These are phyloP conservation scores for Passer montanus DNA, from an alignment of 2,113 vertebrate genomes.

Conservation along the genomic window DNA sequence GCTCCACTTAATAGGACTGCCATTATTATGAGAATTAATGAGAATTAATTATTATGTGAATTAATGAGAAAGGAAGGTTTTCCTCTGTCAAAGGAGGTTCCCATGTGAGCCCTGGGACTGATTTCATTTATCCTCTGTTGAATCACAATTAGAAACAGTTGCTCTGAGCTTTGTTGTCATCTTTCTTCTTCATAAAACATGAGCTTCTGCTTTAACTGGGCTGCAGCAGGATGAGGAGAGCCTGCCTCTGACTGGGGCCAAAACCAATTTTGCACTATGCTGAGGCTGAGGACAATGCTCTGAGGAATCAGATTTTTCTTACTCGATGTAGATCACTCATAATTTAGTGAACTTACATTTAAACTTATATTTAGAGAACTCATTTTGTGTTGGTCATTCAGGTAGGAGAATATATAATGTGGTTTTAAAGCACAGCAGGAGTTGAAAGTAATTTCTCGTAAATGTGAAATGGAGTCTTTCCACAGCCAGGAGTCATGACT, in stretches of 20 bases:
- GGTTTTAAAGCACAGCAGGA: background rate
- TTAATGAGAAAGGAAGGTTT: background rate
- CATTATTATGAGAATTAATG: background rate
- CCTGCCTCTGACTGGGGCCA: background rate
- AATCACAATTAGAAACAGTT: background rate
- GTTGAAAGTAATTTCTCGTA: background rate
- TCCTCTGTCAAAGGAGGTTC: background rate
- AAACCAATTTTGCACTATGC: background rate
- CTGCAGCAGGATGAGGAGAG: background rate
- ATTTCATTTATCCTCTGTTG: background rate
- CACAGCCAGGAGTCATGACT: background rate
- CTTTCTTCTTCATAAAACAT: background rate
- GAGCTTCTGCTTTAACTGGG: background rate
- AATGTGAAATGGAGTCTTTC: background rate
- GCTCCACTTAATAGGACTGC: background rate
- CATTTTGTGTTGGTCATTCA: background rate
- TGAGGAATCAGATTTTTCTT: background rate
- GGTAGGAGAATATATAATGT: background rate
- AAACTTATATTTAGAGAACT: background rate
- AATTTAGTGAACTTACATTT: background rate
- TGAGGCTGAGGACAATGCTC: background rate
- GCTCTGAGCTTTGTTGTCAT: background rate
- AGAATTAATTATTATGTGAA: background rate
- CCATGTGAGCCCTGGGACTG: background rate
- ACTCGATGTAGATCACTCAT: fast-evolving